Evolutionary conservation across 2,888 invertebrate genomes (phyloP), one percentile per base, ranked within the genome.

Genomic region (Eueremaeus valkanovi): DNA sequence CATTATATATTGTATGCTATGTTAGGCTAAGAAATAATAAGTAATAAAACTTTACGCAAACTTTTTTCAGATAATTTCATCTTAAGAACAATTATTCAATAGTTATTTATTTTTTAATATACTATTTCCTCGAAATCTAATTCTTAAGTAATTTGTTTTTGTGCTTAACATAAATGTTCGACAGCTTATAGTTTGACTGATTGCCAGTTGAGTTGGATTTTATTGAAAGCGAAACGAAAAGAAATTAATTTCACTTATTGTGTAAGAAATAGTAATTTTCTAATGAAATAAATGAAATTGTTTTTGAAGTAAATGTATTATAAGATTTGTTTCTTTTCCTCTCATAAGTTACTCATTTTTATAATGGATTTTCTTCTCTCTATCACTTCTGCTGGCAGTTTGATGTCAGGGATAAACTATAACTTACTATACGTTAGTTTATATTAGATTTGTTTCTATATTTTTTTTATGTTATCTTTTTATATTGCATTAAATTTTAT

Each of bases 391-490:
- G n/a, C 5, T 61, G 61, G 31, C 61, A 61, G 21, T 61, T 61
- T 61, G 11, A 61, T 61, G 61, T 61, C 61, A 61, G 61, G 61
- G 61, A 61, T 61, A 61, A 31, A 8, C n/a, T 55, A 55, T 55
- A 55, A 55, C 27, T 24, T 24, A 16, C 21, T 55, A 8, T 5
- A 36, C 11, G 36, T 45, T 45, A 18, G 9, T 45, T 16, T 45
- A 16, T 16, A 45, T 16, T 45, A 45, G 2, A 13, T 16, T 45
- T 45, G 45, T 45, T 13, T 45, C 18, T 11, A 13, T 55, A 24
- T 55, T 24, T 55, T 16, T 8, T 55, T 24, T 21, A 55, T 55
- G 21, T 55, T 55, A 24, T 55, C n/a, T 21, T 55, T 24, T 21
- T 55, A 49, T 49, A 49, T 49, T n/a, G 8, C 8, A 11, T 11